These are phyloP conservation scores for Lontra canadensis DNA, from an alignment of 2,113 vertebrate species.

Conservation along the genomic window DNA sequence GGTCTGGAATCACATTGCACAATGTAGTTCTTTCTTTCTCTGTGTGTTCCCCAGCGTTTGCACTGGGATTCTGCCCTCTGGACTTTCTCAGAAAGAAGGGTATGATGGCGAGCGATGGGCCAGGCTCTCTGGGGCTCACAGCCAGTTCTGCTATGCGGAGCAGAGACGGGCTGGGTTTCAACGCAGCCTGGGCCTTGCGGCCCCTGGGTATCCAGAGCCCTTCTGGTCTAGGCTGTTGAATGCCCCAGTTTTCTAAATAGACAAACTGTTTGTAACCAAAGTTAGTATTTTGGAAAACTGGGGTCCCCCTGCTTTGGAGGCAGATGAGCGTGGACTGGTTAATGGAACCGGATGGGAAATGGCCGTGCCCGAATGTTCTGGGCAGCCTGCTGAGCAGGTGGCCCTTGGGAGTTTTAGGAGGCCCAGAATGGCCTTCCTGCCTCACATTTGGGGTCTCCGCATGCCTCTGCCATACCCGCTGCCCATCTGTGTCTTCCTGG, in stretches of 20 bases:
- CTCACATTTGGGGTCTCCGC: not conserved
- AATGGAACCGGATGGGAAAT: not conserved
- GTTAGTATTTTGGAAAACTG: not conserved
- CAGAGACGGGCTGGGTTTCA: not conserved
- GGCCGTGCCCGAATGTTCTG: not conserved
- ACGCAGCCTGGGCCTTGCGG: not conserved
- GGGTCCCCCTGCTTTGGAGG: not conserved
- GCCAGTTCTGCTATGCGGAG: fast-evolving
- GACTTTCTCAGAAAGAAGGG: not conserved
- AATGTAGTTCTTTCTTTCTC: not conserved
- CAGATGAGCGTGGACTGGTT: no score
- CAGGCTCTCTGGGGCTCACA: fast-evolving
- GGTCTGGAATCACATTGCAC: not conserved
- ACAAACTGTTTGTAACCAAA: not conserved
- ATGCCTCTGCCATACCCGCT: not conserved
- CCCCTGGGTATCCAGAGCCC: not conserved
- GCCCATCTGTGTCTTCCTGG: not conserved
- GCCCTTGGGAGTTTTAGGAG: not conserved
- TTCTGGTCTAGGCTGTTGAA: not conserved
- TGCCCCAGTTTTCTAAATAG: not conserved
- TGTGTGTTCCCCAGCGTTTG: not conserved
- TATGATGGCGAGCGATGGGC: not conserved
- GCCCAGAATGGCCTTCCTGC: not conserved
- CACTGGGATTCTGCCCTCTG: not conserved
- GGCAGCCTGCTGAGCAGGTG: not conserved